These are phyloP conservation scores for Gnathonemus echidnorhynchus DNA, from an alignment of 2,113 vertebrate genomes.

Conservation along the genomic window DNA sequence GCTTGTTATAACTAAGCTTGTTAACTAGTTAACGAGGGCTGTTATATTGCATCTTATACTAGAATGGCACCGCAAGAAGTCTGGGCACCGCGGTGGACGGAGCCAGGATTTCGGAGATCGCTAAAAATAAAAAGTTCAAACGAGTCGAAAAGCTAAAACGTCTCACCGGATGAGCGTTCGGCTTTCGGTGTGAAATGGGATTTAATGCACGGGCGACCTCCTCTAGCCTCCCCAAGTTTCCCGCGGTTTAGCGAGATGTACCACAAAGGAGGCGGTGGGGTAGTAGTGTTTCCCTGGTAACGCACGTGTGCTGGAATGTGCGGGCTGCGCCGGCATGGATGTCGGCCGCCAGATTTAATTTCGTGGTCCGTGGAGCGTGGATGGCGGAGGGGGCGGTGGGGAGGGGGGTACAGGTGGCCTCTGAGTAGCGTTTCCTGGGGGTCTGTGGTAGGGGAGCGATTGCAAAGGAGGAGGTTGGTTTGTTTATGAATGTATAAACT, in stretches of 20 bases:
- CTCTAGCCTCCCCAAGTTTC: background rate
- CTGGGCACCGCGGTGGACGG: background rate
- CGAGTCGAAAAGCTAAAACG: background rate
- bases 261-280: background rate
- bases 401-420: constrained; percentile 50
- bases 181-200: background rate
- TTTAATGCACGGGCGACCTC: background rate
- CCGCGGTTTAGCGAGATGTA: background rate
- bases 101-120: background rate
- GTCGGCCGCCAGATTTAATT: constrained; percentile 65
- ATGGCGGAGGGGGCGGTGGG: constrained; percentile 37
- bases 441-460: constrained; percentile 31
- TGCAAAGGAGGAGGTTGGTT: constrained; percentile 27
- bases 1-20: background rate
- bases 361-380: constrained; percentile 58
- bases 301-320: constrained; percentile 35
- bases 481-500: background rate
- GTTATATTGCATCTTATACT: background rate
- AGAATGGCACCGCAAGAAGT: background rate
- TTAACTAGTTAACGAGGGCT: background rate
- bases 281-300: background rate
- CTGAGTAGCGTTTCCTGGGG: constrained; percentile 55
- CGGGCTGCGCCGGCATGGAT: constrained; percentile 30
- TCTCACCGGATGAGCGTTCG: background rate
- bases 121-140: background rate